phyloP scores from a whole-genome alignment of 2,888 invertebrate species.

The Andricus curvator region DNA sequence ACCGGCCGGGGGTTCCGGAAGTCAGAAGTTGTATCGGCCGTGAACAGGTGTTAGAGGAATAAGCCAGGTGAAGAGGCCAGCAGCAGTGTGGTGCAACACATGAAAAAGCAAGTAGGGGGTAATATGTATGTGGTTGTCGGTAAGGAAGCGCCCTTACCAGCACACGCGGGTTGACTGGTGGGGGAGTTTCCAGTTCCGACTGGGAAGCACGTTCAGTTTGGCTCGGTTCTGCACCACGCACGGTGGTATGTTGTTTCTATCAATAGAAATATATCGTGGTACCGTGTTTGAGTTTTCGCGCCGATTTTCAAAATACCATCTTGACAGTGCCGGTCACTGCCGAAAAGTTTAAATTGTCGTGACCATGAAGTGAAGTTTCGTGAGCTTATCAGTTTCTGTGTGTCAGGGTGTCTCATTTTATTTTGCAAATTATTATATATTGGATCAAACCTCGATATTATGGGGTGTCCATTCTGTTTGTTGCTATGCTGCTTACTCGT shows the following conservation, averaged over 20 bases:
- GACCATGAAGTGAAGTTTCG: constrained; percentile 1
- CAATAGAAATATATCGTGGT: constrained; percentile 9
- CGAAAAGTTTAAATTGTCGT: not conserved
- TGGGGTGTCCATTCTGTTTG: constrained; percentile 47
- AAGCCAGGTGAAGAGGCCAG: constrained; percentile 28
- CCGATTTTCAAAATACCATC: constrained; percentile 3
- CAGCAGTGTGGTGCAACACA: constrained; percentile 23
- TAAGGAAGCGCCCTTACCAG: constrained; percentile 52
- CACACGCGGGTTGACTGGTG: constrained; percentile 35
- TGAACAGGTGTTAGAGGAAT: constrained; percentile 33
- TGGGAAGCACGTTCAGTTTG: constrained; percentile 56
- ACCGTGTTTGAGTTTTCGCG: constrained; percentile 5
- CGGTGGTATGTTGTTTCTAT: constrained; percentile 47
- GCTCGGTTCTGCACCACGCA: constrained; percentile 58
- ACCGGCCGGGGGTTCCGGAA: constrained; percentile 34
- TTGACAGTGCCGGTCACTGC: not conserved
- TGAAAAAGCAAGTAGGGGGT: constrained; percentile 31
- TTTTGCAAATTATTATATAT: not conserved
- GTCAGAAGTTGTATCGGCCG: constrained; percentile 15
- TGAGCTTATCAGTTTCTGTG: not conserved
- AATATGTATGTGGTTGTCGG: constrained; percentile 52
- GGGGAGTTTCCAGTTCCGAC: constrained; percentile 50
- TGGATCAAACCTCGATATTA: constrained; percentile 27
- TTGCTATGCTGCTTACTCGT: constrained; percentile 47
- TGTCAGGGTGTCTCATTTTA: not conserved